phyloP scores from a whole-genome alignment of 2,113 vertebrate species.

The Taurulus bubalis region DNA sequence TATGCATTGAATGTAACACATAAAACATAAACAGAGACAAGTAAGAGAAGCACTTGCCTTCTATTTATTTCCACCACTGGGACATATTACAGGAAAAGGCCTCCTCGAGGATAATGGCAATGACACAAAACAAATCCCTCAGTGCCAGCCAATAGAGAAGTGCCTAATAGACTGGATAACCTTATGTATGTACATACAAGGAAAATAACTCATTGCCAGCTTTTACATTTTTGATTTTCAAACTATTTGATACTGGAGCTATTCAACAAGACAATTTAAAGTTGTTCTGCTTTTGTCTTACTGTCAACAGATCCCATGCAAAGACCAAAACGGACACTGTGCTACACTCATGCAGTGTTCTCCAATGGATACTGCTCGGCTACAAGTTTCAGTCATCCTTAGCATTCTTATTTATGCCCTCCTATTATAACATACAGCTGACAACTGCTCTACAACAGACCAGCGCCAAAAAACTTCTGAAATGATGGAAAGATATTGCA shows the following conservation, averaged over 20 bases:
- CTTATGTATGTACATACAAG: not conserved
- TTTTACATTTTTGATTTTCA: not conserved
- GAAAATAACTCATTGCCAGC: not conserved
- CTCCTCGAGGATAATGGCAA: constrained; percentile 14
- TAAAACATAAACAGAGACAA: constrained; percentile 32
- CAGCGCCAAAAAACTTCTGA: constrained; percentile 19
- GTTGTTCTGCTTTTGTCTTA: not conserved
- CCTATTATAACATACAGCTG: constrained; percentile 18
- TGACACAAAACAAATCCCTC: constrained; percentile 22
- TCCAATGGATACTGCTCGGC: not conserved
- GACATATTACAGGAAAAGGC: constrained; percentile 29
- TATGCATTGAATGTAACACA: constrained; percentile 38
- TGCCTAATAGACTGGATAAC: constrained; percentile 11
- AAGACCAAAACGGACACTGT: not conserved
- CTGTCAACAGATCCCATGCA: not conserved
- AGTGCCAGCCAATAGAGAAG: constrained; percentile 2
- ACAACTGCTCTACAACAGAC: constrained; percentile 26
- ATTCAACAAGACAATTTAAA: not conserved
- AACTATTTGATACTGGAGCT: not conserved
- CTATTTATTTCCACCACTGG: constrained; percentile 19
- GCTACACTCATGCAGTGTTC: constrained; percentile 21
- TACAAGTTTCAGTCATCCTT: constrained; percentile 23
- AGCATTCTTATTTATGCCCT: constrained; percentile 49
- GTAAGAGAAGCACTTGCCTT: constrained; percentile 35
- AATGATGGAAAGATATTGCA: constrained; percentile 10